Evolutionary conservation across 2,797 vertebrate genomes (phyloP).

Genomic region (Apogon hyalosoma): DNA sequence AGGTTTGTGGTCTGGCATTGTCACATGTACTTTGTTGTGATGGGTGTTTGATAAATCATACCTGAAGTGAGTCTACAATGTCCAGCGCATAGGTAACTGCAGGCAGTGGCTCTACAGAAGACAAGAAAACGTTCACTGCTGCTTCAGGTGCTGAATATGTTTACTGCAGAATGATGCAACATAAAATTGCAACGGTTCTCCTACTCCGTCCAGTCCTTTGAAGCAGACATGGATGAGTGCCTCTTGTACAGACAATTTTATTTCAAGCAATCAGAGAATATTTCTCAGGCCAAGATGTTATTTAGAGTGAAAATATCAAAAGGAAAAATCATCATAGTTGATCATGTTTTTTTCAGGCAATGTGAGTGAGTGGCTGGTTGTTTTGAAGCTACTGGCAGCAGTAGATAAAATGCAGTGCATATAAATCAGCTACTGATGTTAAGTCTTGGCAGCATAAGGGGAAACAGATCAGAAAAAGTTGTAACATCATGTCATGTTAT

Average conservation of each 20-base stretch:
- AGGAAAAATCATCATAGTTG: background rate
- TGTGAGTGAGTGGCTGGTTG: slow-evolving; percentile 6
- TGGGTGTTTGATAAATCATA: slow-evolving; percentile 31
- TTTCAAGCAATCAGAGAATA: slow-evolving; percentile 6
- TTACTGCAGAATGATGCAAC: slow-evolving; percentile 14
- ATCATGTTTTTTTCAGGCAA: slow-evolving; percentile 1
- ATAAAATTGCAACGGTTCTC: slow-evolving; percentile 11
- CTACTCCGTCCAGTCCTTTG: slow-evolving; percentile 19
- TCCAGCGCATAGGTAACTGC: slow-evolving; percentile 8
- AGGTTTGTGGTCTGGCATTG: slow-evolving; percentile 17
- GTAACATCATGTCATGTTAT: slow-evolving; percentile 33
- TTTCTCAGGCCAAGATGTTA: background rate
- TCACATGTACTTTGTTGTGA: slow-evolving; percentile 26
- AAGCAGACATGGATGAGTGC: slow-evolving; percentile 16
- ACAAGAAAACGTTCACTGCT: background rate
- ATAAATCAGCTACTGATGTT: slow-evolving; percentile 19
- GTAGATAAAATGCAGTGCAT: slow-evolving; percentile 7
- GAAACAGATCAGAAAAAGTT: slow-evolving; percentile 25
- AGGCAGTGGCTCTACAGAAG: slow-evolving; percentile 22
- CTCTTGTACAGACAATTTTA: background rate
- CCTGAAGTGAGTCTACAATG: slow-evolving; percentile 35
- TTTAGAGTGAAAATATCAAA: slow-evolving; percentile 16
- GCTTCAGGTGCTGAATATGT: slow-evolving; percentile 33
- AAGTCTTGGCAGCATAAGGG: slow-evolving; percentile 19
- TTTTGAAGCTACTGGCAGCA: slow-evolving; percentile 31